Evolutionary conservation across 92 coral and sea anemone species (phyloP).

Genomic region (Bergia puertoricense): DNA sequence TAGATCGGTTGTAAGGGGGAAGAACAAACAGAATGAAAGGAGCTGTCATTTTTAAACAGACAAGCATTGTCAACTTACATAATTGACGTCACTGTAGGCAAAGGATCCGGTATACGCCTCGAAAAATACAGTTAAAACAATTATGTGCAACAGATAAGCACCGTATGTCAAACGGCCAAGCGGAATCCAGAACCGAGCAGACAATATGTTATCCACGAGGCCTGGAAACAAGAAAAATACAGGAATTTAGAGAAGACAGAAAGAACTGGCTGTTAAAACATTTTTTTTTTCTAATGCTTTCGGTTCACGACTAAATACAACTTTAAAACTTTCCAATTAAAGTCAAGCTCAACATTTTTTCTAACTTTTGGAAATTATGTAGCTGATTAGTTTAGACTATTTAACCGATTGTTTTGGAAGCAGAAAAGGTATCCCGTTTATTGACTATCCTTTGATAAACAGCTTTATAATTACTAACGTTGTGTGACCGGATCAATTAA

Average conservation of each 20-base stretch:
- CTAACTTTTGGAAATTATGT: no score
- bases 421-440: no score
- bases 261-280: not conserved
- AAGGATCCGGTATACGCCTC: not conserved
- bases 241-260: not conserved
- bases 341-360: no score
- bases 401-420: no score
- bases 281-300: no score
- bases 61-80: slow-evolving; percentile 23
- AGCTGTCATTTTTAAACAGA: not conserved
- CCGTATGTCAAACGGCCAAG: slow-evolving; percentile 58
- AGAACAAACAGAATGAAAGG: not conserved
- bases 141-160: slow-evolving; percentile 47
- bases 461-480: no score
- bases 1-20: not conserved
- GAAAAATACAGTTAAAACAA: slow-evolving; percentile 35
- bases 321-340: no score
- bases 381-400: no score
- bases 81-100: slow-evolving; percentile 37
- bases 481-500: no score
- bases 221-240: slow-evolving; percentile 30
- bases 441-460: no score
- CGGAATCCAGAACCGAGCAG: slow-evolving; percentile 62
- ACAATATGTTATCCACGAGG: slow-evolving; percentile 45
- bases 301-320: no score